phyloP scores from a whole-genome alignment of 1,140 invertebrate genomes.

The Zaprionus capensis region DNA sequence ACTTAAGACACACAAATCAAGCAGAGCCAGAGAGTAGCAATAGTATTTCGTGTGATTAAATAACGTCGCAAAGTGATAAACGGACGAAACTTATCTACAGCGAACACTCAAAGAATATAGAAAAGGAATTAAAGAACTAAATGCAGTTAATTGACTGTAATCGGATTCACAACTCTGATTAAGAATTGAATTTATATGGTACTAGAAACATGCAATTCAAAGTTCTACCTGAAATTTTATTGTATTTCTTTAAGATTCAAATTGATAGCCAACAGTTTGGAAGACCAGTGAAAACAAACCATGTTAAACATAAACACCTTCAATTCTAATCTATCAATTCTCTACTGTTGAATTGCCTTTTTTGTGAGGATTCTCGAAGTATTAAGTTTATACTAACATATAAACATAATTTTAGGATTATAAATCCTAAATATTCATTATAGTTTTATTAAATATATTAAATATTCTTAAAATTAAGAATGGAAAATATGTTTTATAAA shows the following conservation, averaged over 20 bases:
- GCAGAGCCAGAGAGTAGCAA: background rate
- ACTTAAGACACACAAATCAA: background rate
- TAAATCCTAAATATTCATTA: too few relatives aligned
- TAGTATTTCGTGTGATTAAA: background rate
- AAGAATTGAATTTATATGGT: too few relatives aligned
- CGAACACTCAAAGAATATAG: background rate
- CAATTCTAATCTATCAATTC: background rate
- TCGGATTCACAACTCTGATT: background rate
- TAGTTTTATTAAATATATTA: fast-evolving
- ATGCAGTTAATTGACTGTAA: background rate
- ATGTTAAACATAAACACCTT: too few relatives aligned
- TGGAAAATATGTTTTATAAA: too few relatives aligned
- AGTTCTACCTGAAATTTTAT: background rate
- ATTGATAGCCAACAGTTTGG: too few relatives aligned
- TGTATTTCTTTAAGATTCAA: background rate
- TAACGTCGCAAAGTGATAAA: background rate
- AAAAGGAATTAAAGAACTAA: background rate
- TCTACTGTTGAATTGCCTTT: background rate
- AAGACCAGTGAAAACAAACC: too few relatives aligned
- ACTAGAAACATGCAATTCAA: background rate
- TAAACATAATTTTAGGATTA: too few relatives aligned
- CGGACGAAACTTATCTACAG: background rate
- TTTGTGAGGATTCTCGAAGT: background rate
- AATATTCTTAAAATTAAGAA: too few relatives aligned
- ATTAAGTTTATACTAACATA: background rate